Conservation (phyloP, 2,888 invertebrate genomes). For the Spodoptera littoralis region DNA sequence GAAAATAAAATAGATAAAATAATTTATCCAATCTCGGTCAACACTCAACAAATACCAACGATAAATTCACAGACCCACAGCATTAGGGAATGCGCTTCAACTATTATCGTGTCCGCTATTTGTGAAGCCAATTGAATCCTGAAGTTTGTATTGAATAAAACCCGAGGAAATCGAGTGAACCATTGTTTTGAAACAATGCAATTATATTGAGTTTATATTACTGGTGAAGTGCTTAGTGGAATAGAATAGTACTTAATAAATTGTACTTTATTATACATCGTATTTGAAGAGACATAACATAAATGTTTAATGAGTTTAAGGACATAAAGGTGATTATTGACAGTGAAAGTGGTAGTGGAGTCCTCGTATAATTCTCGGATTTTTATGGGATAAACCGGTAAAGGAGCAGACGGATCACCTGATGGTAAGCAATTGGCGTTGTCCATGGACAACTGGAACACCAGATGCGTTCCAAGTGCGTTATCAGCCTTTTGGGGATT, state of each 20-base stretch:
- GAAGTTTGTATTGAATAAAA: constrained; percentile 22
- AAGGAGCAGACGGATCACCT: too few species aligned
- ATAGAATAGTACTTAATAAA: neutral
- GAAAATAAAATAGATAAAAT: too few species aligned
- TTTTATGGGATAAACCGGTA: too few species aligned
- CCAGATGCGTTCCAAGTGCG: too few species aligned
- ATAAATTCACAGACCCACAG: neutral
- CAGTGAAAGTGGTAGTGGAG: too few species aligned
- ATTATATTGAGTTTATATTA: neutral
- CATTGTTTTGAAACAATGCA: constrained; percentile 10
- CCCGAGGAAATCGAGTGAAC: constrained; percentile 5
- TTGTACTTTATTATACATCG: too few species aligned
- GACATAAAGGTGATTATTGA: too few species aligned
- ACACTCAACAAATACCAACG: constrained; percentile 7
- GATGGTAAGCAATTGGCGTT: too few species aligned
- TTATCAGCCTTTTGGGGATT: too few species aligned
- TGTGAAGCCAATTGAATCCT: constrained; percentile 20
- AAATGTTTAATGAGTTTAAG: neutral
- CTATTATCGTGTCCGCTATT: constrained; percentile 12
- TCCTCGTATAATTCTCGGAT: too few species aligned
- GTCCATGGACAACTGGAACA: too few species aligned
- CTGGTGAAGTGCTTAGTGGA: neutral
- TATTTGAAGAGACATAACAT: neutral
- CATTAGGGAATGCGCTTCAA: neutral
- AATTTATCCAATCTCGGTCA: neutral